phyloP scores from a whole-genome alignment of 1,140 invertebrate species.

The Drosophila tsacasi region DNA sequence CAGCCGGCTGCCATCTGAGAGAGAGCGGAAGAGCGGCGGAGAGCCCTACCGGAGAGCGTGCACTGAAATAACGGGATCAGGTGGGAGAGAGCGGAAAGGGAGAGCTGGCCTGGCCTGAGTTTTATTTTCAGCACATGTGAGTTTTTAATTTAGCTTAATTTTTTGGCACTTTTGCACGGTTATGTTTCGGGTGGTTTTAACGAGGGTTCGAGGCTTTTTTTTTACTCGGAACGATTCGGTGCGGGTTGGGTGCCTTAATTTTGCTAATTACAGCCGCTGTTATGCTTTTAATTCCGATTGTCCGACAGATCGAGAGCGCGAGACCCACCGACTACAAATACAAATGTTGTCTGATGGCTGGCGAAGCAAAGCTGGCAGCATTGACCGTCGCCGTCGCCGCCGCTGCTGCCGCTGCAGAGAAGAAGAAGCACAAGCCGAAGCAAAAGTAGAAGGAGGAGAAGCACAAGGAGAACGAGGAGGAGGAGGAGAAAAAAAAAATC shows the following conservation, averaged over 20 bases:
- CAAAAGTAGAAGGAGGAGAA: slow-evolving; percentile 41
- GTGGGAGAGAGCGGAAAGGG: slow-evolving; percentile 34
- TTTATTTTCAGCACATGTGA: slow-evolving; percentile 62
- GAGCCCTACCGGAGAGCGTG: slow-evolving; percentile 17
- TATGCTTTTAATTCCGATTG: slow-evolving; percentile 37
- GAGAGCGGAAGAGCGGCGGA: slow-evolving; percentile 4
- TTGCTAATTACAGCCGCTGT: slow-evolving; percentile 23
- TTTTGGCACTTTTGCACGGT: slow-evolving; percentile 39
- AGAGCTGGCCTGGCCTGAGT: slow-evolving; percentile 26
- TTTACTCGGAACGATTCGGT: not conserved
- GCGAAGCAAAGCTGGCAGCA: slow-evolving; percentile 79
- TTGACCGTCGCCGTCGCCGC: slow-evolving; percentile 70
- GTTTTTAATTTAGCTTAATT: slow-evolving; percentile 36
- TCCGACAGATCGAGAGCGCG: slow-evolving; percentile 75
- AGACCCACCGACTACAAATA: slow-evolving; percentile 83
- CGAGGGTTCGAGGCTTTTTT: slow-evolving; percentile 9
- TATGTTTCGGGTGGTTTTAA: slow-evolving; percentile 38
- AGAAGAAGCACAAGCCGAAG: slow-evolving; percentile 65
- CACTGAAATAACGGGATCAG: slow-evolving; percentile 55
- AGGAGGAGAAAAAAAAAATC: slow-evolving; percentile 35
- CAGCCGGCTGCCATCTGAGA: slow-evolving; percentile 49
- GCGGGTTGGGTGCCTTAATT: slow-evolving; percentile 7
- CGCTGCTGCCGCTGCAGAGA: slow-evolving; percentile 55
- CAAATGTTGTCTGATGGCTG: slow-evolving; percentile 82
- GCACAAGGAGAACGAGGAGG: slow-evolving; percentile 21